Base-by-base conservation (phyloP, 2,113 vertebrate genomes). In the Dinomys branickii region DNA sequence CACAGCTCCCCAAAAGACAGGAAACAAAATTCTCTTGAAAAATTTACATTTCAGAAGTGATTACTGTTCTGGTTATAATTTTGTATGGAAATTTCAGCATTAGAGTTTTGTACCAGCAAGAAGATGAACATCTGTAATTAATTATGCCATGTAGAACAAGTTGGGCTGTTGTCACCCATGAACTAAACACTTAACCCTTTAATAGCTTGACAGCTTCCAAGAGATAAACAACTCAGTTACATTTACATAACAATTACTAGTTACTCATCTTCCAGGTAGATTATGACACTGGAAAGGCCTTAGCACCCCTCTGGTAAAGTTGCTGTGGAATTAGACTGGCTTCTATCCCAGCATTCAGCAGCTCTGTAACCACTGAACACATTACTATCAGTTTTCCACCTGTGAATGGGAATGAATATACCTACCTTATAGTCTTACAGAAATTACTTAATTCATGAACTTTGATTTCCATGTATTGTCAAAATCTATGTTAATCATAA, bases 21-120 rank as follows among this genome's bases (percentile, higher is more conserved):
- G 38, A 24, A 96, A 92, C 95, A 92, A 65, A 94, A 94, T 86
- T 0, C 73, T 88, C 22, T 96, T 26, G 35, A 85, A 85, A 94
- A 94, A 86, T 94, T 71, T 67, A 73, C 41, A 88, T 96, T 97
- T 88, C 59, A 20, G 87, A 97, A 90, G 11, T 94, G 89, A 94
- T 91, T 81, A 56, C 56, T 20, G 52, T 96, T 91, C 58, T 88
- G 83, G 19, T 95, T 91, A 73, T 67, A 41, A 97, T 96, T 97
- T 82, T 86, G 8, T 89, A 65, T 44, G 75, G 88, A 56, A 61
- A 91, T 96, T 94, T 97, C 50, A 94, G 93, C 88, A 94, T 65
- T 17, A 30, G 58, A 19, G 71, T 90, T 96, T 94, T 73, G 5
- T 82, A 8, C 8, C 94, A 95, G 54, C 58, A 97, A 59, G 0